Base-by-base conservation (phyloP, 1,140 invertebrate species). In the Drosophila guanche region DNA sequence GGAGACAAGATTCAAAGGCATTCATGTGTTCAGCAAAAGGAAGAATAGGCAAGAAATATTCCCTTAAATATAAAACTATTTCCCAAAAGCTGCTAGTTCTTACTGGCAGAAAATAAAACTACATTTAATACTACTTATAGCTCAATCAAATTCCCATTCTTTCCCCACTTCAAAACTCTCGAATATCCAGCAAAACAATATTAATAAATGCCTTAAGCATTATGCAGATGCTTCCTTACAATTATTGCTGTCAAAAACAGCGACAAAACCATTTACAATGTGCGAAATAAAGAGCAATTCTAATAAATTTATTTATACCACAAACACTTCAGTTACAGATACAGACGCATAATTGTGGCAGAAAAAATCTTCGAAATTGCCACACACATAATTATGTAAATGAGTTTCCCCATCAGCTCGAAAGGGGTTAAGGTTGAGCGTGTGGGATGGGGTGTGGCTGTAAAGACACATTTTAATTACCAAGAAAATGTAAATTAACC, bases 331-430 rank as follows among this genome's bases (percentile, higher is more conserved):
- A 37, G 33, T 12, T 37, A 37, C 33, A 37, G 33, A 12, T 12
- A 62, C 48, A 63, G 33, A 52, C 60, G 20, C 37, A 59, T 70
- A 56, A 57, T 58, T 58, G 68, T 61, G 75, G 61, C 45, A 42
- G 63, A 69, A 47, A 20, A 85, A 86, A 85, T 85, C 80, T 86
- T 85, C 60, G 78, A 86, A 77, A 86, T 77, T 81, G 81, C 73
- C 81, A 86, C 81, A 85, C 81, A 85, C 81, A 85, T 86, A 85
- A 85, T 85, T 86, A 85, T 85, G 77, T 81, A 77, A 85, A 85
- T 85, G 81, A 81, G 57, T 86, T 76, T 52, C 22, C 46, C 55
- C 46, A 33, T 29, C 25, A 22, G 16, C 41, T 23, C 25, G 33
- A 1, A 41, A 2, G 12, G 5, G 27, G n/a, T 2, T 12, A 22